Percentiles rank a stretch among this genome's conserved stretches.
Conservation (phyloP, 2,888 invertebrate genomes). For the Cancer borealis region DNA sequence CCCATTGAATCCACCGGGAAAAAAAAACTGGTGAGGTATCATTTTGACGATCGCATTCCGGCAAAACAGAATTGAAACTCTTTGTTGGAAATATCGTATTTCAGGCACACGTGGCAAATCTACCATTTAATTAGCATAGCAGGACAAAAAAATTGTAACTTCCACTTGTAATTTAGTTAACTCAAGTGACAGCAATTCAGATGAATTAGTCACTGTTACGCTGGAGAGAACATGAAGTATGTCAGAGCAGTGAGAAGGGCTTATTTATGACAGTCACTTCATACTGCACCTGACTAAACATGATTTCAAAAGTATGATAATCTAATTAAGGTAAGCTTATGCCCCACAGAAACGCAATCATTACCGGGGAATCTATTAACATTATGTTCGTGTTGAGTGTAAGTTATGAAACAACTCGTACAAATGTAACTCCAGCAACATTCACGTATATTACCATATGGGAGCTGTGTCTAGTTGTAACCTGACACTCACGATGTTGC, state of each 20-base stretch:
- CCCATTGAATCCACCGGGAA: not conserved
- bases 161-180: not conserved
- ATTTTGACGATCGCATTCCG: not conserved
- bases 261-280: not conserved
- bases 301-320: not conserved
- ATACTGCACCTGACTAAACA: not conserved
- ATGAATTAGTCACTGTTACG: not conserved
- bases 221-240: not conserved
- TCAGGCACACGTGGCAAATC: constrained; percentile 15
- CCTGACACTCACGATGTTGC: not conserved
- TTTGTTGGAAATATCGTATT: constrained; percentile 21
- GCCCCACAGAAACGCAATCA: not conserved
- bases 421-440: not conserved
- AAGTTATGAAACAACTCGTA: not conserved
- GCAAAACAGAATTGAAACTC: not conserved
- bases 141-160: not conserved
- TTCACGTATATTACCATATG: not conserved
- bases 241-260: not conserved
- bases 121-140: not conserved
- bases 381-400: not conserved
- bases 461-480: not conserved
- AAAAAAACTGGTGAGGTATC: not conserved
- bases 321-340: not conserved
- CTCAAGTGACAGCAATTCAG: not conserved
- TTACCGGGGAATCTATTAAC: not conserved